These are phyloP conservation scores for Amblyraja radiata DNA, from an alignment of 2,797 vertebrate genomes.

Conservation along the genomic window DNA sequence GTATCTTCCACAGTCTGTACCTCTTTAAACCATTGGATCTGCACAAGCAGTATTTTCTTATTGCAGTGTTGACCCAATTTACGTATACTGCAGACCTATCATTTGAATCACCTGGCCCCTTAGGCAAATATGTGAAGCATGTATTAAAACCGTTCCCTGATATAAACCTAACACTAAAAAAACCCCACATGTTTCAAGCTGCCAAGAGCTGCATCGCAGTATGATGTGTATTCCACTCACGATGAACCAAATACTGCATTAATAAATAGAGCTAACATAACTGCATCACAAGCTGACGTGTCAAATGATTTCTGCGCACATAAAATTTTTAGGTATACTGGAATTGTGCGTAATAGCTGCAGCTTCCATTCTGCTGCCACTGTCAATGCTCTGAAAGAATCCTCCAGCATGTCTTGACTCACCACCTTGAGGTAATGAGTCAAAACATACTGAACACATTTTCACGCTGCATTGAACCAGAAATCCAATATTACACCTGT, in stretches of 20 bases:
- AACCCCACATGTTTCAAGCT: background rate
- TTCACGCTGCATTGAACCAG: background rate
- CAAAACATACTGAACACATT: background rate
- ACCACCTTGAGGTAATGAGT: background rate
- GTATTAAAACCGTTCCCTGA: background rate
- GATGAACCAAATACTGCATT: background rate
- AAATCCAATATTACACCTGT: background rate
- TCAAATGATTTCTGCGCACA: background rate
- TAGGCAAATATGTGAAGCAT: background rate
- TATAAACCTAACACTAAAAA: background rate
- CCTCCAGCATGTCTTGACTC: slow-evolving; percentile 15
- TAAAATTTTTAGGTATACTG: background rate
- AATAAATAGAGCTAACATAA: background rate
- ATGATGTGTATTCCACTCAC: background rate
- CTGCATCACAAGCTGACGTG: background rate
- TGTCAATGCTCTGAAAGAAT: background rate
- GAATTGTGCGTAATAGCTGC: background rate
- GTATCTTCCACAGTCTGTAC: background rate
- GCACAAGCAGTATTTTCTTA: background rate
- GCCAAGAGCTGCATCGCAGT: background rate
- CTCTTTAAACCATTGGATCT: background rate
- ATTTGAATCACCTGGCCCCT: background rate
- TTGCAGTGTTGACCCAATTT: background rate
- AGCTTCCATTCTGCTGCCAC: background rate
- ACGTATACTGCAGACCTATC: background rate